Conservation (phyloP, 2,888 invertebrate species). For the Lithophane ornitopus region DNA sequence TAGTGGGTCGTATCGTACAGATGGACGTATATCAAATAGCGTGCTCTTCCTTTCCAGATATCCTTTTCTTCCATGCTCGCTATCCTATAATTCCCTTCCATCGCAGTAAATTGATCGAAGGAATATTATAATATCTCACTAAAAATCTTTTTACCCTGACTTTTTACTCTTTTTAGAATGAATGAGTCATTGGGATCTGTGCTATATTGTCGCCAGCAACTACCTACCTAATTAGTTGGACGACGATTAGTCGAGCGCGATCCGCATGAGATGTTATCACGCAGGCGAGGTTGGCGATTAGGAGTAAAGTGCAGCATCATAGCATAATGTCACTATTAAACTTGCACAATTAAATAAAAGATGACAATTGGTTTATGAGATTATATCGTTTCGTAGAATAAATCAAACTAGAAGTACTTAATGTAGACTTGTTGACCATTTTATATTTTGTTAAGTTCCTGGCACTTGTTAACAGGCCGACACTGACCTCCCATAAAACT, state of each 20-base stretch:
- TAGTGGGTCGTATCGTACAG: no score
- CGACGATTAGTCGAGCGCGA: conserved; percentile 2
- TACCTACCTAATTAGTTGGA: conserved; percentile 25
- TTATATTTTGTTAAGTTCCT: no score
- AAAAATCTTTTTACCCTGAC: conserved; percentile 7
- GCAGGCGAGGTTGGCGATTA: conserved; percentile 43
- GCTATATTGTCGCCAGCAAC: conserved; percentile 23
- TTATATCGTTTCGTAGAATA: background rate
- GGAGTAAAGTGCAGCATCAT: conserved; percentile 31
- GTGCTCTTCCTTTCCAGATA: no score
- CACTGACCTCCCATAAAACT: no score
- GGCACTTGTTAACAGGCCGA: no score
- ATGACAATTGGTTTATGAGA: background rate
- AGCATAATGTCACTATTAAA: conserved; percentile 9
- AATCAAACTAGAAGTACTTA: background rate
- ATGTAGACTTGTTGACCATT: no score
- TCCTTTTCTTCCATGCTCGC: background rate
- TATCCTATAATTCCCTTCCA: no score
- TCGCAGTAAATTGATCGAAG: no score
- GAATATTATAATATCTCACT: conserved; percentile 1
- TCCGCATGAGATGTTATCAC: conserved; percentile 47
- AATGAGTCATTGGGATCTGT: conserved; percentile 8
- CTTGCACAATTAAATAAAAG: conserved; percentile 10
- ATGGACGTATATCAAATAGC: no score
- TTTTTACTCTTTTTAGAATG: background rate